Base-by-base conservation (phyloP, 53 echinoderm and acorn worm genomes). In the Luidia sarsii region DNA sequence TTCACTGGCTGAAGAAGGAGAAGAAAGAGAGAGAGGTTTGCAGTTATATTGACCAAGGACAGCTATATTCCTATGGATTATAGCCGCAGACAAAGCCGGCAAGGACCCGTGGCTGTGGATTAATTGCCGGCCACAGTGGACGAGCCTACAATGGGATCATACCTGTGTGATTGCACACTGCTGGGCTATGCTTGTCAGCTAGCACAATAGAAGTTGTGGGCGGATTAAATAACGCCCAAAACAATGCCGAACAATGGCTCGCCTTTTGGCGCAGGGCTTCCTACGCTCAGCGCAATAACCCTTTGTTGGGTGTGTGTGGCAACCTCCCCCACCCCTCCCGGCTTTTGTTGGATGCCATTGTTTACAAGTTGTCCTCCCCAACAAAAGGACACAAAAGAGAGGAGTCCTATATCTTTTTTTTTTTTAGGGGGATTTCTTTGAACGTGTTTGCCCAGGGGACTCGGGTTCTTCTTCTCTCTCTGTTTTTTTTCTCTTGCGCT, bases 31-130 rank as follows among this genome's bases (percentile, higher is more conserved):
- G 6, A 41, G 41, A 7, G 41, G 16, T 39, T 38, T 4, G 55
- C 73, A 72, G 73, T 72, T 72, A 72, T 72, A 28, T 67, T 67
- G 67, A 67, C 45, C 25, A 39, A 67, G 25, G 39, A 57, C 57
- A 57, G 74, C 41, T 72, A 72, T 57, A 74, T 74, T 74, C 74
- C 41, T 39, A 7, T 4, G 8, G 57, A 55, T 73, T 55, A 54
- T 38, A 9, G 10, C 25, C 21, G 36, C 34, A 7, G 22, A 53
- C 36, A 33, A 35, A n/a, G n/a, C n/a, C n/a, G n/a, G n/a, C 71
- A 22, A 34, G 30, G 16, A 35, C 53, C 53, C 52, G 36, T 71
- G 27, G 51, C 3, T 0, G 21, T 15, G 53, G 53, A 71, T 71
- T 52, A 71, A 71, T 53, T n/a, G n/a, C n/a, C n/a, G n/a, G n/a